These are phyloP conservation scores for Galeruca laticollis DNA, from an alignment of 2,888 invertebrate species.

Conservation along the genomic window DNA sequence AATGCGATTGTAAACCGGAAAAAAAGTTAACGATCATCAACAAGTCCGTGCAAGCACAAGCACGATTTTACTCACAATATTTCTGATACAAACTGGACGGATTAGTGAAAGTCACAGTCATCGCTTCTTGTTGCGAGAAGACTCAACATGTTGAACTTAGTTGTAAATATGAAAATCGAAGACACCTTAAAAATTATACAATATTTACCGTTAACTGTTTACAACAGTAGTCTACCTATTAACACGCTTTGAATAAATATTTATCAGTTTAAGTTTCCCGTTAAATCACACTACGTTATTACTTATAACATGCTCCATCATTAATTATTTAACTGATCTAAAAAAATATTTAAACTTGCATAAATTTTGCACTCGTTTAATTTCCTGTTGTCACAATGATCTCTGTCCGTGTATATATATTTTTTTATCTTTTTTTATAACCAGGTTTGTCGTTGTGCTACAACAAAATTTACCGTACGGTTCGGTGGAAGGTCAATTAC, in stretches of 20 bases:
- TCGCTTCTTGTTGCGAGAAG: too few relatives aligned
- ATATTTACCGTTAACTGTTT: background rate
- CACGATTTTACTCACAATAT: too few relatives aligned
- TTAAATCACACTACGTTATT: background rate
- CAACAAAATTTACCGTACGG: constrained; percentile 17
- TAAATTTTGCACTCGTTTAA: background rate
- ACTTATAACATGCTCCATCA: background rate
- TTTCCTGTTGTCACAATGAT: background rate
- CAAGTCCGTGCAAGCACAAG: too few relatives aligned
- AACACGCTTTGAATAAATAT: constrained; percentile 7
- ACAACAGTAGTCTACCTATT: background rate
- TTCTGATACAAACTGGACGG: too few relatives aligned
- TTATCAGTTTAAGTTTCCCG: background rate
- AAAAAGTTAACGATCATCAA: too few relatives aligned
- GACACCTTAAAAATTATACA: background rate
- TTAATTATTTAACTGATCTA: background rate
- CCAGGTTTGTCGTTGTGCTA: constrained; percentile 1
- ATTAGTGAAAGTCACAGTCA: too few relatives aligned
- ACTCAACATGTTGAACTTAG: too few relatives aligned
- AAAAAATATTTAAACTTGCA: background rate
- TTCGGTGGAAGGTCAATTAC: constrained; percentile 17
- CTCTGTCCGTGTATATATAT: background rate
- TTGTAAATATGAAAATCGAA: too few relatives aligned
- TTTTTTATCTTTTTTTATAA: constrained; percentile 10
- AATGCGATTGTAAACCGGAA: too few relatives aligned